Base-by-base conservation (phyloP, 2,888 invertebrate genomes). In the Diarsia brunnea region DNA sequence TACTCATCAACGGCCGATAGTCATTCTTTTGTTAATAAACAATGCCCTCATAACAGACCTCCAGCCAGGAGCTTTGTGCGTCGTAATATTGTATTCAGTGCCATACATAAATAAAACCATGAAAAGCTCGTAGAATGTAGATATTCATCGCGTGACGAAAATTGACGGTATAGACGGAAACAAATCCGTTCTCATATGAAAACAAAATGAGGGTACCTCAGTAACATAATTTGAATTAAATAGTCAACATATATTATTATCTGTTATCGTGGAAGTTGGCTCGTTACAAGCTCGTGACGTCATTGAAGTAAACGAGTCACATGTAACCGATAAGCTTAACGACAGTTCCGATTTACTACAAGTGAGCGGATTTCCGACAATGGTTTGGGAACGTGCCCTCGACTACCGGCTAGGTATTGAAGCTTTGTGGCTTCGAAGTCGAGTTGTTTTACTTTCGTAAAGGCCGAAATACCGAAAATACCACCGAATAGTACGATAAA, bases 281-380 rank as follows among this genome's bases (percentile, higher is more conserved):
- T 90, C 89, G 89, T 92, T 91, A 90, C 86, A 83, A 83, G 86
- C 84, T 90, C 85, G 88, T 88, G 89, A 89, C 87, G 87, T 89
- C 89, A 88, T 84, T 82, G 82, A 86, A 86, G 82, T 86, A 88
- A 88, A 71, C 86, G 87, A 89, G 87, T 90, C 89, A 90, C 89
- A 89, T 90, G 90, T 89, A 88, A 87, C 89, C 89, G 92, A 93
- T 94, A 93, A 92, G 90, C 89, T 87, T 92, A 93, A 92, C 90
- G 91, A 91, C 92, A 91, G 89, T 92, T 91, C 89, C 90, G 89
- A 92, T 93, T 91, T 90, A 91, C 83, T 89, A 88, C 82, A 84
- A 85, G 83, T 76, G 86, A 84, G 84, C 81, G 78, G 75, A 84
- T 88, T 89, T 90, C 89, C 88, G 90, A 90, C 88, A 90, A 90